These are phyloP conservation scores for Drosophila repletoides DNA, from an alignment of 1,140 invertebrate genomes.

Conservation along the genomic window DNA sequence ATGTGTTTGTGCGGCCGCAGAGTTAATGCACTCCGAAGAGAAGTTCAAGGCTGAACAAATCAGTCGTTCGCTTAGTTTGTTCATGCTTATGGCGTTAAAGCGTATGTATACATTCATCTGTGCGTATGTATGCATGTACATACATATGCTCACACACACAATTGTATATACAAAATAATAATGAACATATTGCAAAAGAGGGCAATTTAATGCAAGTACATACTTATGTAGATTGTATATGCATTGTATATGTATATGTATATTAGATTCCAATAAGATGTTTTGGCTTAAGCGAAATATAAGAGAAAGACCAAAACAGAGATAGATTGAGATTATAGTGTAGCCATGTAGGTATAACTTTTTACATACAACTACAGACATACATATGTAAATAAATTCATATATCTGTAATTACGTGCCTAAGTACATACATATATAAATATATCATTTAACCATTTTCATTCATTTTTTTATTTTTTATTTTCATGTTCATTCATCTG, in stretches of 20 bases:
- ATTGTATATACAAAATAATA: not conserved
- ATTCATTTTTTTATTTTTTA: no score
- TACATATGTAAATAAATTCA: not conserved
- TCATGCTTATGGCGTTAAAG: slow-evolving; percentile 62
- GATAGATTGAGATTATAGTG: not conserved
- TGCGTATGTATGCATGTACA: not conserved
- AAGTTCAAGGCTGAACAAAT: slow-evolving; percentile 82
- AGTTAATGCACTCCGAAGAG: slow-evolving; percentile 79
- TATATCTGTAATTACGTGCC: not conserved
- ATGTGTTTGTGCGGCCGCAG: slow-evolving; percentile 46
- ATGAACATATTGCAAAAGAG: no score
- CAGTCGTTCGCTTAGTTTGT: slow-evolving; percentile 68
- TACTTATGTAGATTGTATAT: no score
- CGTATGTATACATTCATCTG: slow-evolving; percentile 24
- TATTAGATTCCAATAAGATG: slow-evolving; percentile 20
- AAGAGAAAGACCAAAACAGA: not conserved
- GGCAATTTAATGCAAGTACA: slow-evolving; percentile 5
- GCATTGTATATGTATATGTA: not conserved
- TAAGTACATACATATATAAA: not conserved
- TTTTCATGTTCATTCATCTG: no score
- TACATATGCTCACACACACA: slow-evolving; percentile 23
- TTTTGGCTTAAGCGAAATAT: slow-evolving; percentile 56
- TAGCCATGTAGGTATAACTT: not conserved
- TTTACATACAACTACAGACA: not conserved
- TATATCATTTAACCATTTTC: no score